These are phyloP conservation scores for Morus bassanus DNA, from an alignment of 2,797 vertebrate genomes.

Conservation along the genomic window DNA sequence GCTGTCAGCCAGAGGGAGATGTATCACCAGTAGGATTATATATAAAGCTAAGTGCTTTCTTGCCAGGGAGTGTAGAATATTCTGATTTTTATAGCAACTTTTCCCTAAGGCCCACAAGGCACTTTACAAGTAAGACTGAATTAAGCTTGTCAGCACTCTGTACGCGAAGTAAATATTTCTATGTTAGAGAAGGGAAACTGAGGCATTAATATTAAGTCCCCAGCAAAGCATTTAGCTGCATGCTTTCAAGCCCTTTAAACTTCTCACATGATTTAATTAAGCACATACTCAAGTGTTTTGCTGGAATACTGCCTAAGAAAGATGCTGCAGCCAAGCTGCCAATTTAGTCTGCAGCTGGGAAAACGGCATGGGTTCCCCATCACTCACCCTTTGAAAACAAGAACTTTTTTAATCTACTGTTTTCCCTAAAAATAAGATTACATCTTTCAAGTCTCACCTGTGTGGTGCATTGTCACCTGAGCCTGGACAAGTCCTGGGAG, in stretches of 20 bases:
- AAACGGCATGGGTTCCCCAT: neutral
- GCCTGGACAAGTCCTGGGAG: neutral
- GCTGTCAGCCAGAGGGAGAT: slow-evolving; percentile 36
- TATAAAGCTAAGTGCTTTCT: neutral
- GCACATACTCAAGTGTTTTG: neutral
- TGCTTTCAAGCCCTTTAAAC: slow-evolving; percentile 12
- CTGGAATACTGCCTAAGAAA: slow-evolving; percentile 25
- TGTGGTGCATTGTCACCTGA: fast-evolving
- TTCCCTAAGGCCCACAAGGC: neutral
- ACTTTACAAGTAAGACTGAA: slow-evolving; percentile 41
- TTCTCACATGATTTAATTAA: slow-evolving; percentile 41
- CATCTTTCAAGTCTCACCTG: neutral
- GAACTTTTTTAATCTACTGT: neutral
- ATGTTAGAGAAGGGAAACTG: slow-evolving; percentile 29
- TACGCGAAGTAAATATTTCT: slow-evolving; percentile 23
- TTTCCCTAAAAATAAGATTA: neutral
- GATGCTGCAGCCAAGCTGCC: neutral
- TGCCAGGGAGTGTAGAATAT: neutral
- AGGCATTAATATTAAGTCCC: slow-evolving; percentile 33
- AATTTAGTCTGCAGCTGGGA: neutral
- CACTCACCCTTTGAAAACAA: neutral
- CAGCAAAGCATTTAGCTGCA: neutral
- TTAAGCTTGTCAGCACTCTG: slow-evolving; percentile 34
- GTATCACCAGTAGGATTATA: neutral
- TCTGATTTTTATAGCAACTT: slow-evolving; percentile 34